Evolutionary conservation across 2,797 vertebrate species (phyloP), one percentile per base, ranked within the genome.

Genomic region (Spea hammondii): DNA sequence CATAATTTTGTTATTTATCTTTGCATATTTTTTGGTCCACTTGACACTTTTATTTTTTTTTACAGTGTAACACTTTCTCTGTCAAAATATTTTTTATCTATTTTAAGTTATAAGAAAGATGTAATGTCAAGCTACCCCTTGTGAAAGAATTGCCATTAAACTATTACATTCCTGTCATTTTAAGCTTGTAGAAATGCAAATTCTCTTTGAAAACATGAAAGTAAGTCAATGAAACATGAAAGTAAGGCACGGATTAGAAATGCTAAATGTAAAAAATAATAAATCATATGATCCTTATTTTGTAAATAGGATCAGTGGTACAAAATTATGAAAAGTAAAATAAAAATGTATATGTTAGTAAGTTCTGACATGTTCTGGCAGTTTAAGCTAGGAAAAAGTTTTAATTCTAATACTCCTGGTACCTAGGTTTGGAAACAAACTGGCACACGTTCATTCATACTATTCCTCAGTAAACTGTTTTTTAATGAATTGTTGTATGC

Each of bases 191-290:
- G 12, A 47, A 66, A 46, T 66, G 65, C 65, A 46, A 66, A 66
- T 66, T 44, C 5, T 66, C 44, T 46, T 6, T 12, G 44, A 47
- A 66, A 66, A 46, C 65, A 66, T 66, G 44, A 46, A 32, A 32
- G 32, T 45, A 46, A 66, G 65, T 66, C 65, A 46, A 66, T 47
- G 32, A 45, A 47, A 66, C 65, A 66, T 66, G 65, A 66, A 66
- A 66, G 65, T 45, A 46, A 66, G 8, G 44, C 32, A 66, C 3
- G 47, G 47, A 11, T 66, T 66, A 66, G 11, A 66, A 66, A 66
- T 64, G 4, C 65, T 45, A 66, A 47, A 47, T 66, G 65, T 66
- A 46, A 47, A 47, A 66, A 8, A 46, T 32, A 32, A 46, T 17
- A 64, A 64, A 64, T 64, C 60, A 17, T 64, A 64, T 3, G 10